Base-by-base conservation (phyloP, 2,888 invertebrate species). In the Hymenopus coronatus region DNA sequence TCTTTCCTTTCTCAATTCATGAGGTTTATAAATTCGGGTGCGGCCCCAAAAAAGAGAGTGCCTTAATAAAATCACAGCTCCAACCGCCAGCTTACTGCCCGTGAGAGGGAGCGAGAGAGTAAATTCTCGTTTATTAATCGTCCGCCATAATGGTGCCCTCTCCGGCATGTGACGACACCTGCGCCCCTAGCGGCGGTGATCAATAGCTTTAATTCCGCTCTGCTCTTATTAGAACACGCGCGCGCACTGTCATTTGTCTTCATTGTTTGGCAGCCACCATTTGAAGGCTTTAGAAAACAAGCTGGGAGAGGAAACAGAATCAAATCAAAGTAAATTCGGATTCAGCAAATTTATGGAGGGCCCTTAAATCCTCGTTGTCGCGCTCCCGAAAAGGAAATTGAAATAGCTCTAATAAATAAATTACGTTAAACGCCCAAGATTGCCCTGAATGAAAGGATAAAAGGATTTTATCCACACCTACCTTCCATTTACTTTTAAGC, bases 171-270 rank as follows among this genome's bases (percentile, higher is more conserved):
- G 33, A 83, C 88, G 88, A 88, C 90, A 90, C 90, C 90, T 90
- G 90, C 90, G 90, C 88, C 90, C 90, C 89, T 89, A 88, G 89
- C 89, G 89, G 85, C 88, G 89, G 90, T 90, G 90, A 90, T 90
- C 90, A 90, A 90, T 90, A 90, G 90, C 88, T 88, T 90, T 90
- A 90, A 90, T 90, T 90, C 88, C 89, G 89, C 87, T 83, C 82
- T 86, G 84, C 89, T 88, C 89, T 84, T 89, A 86, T 89, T 88
- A 85, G 82, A 85, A 82, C 70, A 83, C 82, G 89, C 86, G 86
- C 86, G 86, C 89, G 83, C 86, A 89, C 89, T 86, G 86, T 89
- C 89, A 89, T 89, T 89, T 89, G 89, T 89, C 89, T 89, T 89
- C 89, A 89, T 89, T 89, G 89, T 89, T 89, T 89, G 89, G 87